Conservation (phyloP, 2,888 invertebrate species). For the Amphipoea lucens region DNA sequence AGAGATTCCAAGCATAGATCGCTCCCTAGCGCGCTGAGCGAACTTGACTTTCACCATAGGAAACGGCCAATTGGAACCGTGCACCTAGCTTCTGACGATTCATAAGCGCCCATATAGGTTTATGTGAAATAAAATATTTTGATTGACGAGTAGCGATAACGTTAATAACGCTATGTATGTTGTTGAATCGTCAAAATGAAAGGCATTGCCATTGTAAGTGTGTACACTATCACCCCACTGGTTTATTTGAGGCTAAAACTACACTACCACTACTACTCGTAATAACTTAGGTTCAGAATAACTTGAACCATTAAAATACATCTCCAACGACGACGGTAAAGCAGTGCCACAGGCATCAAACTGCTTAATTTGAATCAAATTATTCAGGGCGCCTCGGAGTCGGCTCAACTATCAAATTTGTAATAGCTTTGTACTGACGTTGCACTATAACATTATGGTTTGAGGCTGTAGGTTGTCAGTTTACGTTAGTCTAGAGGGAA, state of each 20-base stretch:
- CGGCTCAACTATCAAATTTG: conserved; percentile 56
- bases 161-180: not conserved
- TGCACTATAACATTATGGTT: conserved; percentile 47
- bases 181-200: not conserved
- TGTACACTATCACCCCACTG: not conserved
- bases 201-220: not conserved
- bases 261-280: not conserved
- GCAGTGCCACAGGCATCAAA: conserved; percentile 26
- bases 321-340: conserved; percentile 23
- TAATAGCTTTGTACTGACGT: conserved; percentile 21
- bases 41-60: too few species aligned
- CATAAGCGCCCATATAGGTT: too few species aligned
- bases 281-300: conserved; percentile 7
- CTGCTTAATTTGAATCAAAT: conserved; percentile 57
- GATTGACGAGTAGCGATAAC: not conserved
- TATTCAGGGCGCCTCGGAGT: conserved; percentile 48
- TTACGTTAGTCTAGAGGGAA: not conserved
- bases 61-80: too few species aligned
- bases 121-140: too few species aligned
- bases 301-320: conserved; percentile 18
- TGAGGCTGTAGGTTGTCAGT: not conserved
- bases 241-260: not conserved
- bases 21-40: too few species aligned
- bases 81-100: too few species aligned
- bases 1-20: too few species aligned